Conservation (phyloP, 1,140 invertebrate species). For the Monochamus saltuarius region DNA sequence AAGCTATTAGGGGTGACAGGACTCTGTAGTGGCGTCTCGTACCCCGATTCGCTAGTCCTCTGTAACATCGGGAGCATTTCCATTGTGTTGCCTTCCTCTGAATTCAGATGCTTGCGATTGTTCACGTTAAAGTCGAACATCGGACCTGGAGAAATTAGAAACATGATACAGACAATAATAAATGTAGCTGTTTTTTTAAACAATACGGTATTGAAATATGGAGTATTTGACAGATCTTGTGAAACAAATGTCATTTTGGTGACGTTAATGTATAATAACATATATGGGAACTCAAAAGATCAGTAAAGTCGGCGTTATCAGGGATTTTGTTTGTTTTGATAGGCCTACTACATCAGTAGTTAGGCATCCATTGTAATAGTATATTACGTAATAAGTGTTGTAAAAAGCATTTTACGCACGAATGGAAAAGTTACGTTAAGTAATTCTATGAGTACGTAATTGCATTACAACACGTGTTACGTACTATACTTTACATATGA, state of each 20-base stretch:
- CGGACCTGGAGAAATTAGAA: neutral
- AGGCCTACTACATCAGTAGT: no score
- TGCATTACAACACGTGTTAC: no score
- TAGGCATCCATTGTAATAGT: no score
- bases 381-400: no score
- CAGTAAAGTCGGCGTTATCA: no score
- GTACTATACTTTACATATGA: no score
- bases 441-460: no score
- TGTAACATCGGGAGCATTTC: conserved; percentile 62
- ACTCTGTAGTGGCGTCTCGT: conserved; percentile 45
- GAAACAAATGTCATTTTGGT: neutral
- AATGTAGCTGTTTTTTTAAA: neutral
- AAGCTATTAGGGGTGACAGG: conserved; percentile 39
- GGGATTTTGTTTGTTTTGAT: no score
- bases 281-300: no score
- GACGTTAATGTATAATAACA: no score
- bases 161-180: neutral
- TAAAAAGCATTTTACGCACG: no score
- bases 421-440: no score
- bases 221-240: neutral
- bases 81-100: conserved; percentile 52
- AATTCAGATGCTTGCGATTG: conserved; percentile 40
- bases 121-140: conserved; percentile 49
- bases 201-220: neutral
- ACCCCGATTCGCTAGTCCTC: conserved; percentile 52